phyloP scores from a whole-genome alignment of 2,888 invertebrate species.

The Corythucha ciliata region DNA sequence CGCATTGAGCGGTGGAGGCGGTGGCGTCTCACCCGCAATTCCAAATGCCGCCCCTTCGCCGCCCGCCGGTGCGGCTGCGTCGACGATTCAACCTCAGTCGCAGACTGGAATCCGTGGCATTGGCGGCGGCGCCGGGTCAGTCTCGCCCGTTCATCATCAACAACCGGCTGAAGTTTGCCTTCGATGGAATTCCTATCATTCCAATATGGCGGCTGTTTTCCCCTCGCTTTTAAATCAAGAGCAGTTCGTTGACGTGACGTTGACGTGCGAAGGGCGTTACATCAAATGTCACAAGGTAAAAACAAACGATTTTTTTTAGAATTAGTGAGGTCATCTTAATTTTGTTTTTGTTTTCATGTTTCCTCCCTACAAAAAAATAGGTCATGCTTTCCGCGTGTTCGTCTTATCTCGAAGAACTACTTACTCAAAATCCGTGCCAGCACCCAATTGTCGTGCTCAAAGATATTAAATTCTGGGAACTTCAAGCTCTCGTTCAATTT shows the following conservation, averaged over 20 bases:
- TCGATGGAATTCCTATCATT: constrained; percentile 50
- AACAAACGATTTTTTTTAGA: neutral
- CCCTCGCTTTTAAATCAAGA: constrained; percentile 45
- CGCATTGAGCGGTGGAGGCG: too few relatives aligned
- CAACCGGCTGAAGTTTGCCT: constrained; percentile 43
- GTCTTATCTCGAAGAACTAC: constrained; percentile 46
- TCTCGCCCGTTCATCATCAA: constrained; percentile 14
- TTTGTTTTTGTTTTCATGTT: constrained; percentile 37
- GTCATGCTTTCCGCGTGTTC: constrained; percentile 47
- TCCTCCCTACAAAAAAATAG: too few relatives aligned
- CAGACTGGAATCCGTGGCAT: too few relatives aligned
- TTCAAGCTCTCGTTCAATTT: constrained; percentile 46
- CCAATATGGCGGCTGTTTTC: constrained; percentile 48
- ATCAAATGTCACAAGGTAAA: constrained; percentile 48
- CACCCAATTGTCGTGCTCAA: constrained; percentile 47
- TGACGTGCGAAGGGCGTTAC: constrained; percentile 47
- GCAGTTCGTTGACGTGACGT: constrained; percentile 48
- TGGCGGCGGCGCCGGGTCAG: constrained; percentile 9
- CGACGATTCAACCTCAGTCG: constrained; percentile 9
- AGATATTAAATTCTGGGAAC: constrained; percentile 45
- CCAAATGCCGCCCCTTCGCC: constrained; percentile 12
- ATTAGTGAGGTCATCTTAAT: too few relatives aligned
- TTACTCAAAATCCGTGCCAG: constrained; percentile 43
- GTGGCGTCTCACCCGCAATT: too few relatives aligned
- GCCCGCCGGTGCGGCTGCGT: constrained; percentile 12